Conservation (phyloP, 2,113 vertebrate species). For the Euleptes europaea region DNA sequence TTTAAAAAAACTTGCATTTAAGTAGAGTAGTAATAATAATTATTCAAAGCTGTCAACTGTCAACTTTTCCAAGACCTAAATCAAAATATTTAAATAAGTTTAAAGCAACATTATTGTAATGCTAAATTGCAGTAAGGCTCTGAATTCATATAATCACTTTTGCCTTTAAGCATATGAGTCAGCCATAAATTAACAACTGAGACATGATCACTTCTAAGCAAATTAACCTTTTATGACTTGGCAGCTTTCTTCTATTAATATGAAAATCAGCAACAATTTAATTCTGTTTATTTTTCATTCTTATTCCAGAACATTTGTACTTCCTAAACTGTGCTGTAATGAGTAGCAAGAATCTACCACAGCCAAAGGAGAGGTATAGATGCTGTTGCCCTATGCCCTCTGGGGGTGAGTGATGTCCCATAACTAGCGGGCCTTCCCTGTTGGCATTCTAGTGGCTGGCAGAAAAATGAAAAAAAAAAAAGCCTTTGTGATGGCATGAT, state of each 20-base stretch:
- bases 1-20: neutral
- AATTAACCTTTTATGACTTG: conserved; percentile 77
- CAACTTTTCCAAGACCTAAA: conserved; percentile 45
- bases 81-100: conserved; percentile 42
- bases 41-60: conserved; percentile 11
- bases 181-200: conserved; percentile 69
- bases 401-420: neutral
- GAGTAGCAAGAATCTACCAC: neutral
- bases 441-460: too few relatives aligned
- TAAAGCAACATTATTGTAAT: conserved; percentile 39
- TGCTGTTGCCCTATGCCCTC: neutral
- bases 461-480: too few relatives aligned
- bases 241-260: conserved; percentile 72
- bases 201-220: conserved; percentile 63
- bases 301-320: conserved; percentile 52
- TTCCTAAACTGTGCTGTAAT: conserved; percentile 57
- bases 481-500: too few relatives aligned
- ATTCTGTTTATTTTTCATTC: conserved; percentile 54
- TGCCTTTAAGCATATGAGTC: conserved; percentile 72
- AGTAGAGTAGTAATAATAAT: neutral
- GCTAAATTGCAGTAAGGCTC: conserved; percentile 39
- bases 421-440: too few relatives aligned
- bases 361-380: neutral
- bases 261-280: conserved; percentile 70
- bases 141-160: conserved; percentile 67